Base-by-base conservation (phyloP, 2,888 invertebrate genomes). In the Petrolisthes cinctipes region DNA sequence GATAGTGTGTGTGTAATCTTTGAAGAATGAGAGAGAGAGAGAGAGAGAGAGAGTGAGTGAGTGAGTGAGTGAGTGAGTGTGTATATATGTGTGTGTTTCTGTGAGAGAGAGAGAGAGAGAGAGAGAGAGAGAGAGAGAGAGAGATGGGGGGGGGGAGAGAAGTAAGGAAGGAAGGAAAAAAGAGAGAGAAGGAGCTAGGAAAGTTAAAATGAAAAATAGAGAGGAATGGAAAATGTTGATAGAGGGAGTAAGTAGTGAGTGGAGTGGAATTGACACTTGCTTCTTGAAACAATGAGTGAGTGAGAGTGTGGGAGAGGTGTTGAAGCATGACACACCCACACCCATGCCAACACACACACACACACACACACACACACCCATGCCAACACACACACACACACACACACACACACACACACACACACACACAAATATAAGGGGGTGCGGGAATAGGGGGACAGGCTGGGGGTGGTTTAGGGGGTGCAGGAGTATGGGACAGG, bases 71-170 rank as follows among this genome's bases (percentile, higher is more conserved):
- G 54, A 4, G 54, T 53, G 0, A 37, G 17, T 17, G 54, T 17
- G n/a, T 54, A 80, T 51, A n/a, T 17, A 56, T 20, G n/a, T 53
- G 80, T 14, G 17, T 0, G 14, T 53, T 54, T 14, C 61, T 61
- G 61, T 9, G 61, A 66, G 68, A 51, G 37, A 37, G 9, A 37
- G 56, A 4, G 66, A 51, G 85, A 0, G 78, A 79, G 79, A 61
- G 85, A 76, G 79, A 23, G 76, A 78, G 37, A 56, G 78, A n/a
- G 79, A 85, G 57, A 79, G 11, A 1, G 82, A 66, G 14, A 66
- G 37, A 5, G 4, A 82, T 14, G 54, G 17, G 14, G 79, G 53
- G 54, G 20, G 54, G 11, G 7, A 76, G 37, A 6, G 1, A 11
- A 56, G 56, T 5, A 0, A 14, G 82, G n/a, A 6, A 37, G 0